Base-by-base conservation (phyloP, 2,113 vertebrate genomes). In the Bostrychus sinensis region DNA sequence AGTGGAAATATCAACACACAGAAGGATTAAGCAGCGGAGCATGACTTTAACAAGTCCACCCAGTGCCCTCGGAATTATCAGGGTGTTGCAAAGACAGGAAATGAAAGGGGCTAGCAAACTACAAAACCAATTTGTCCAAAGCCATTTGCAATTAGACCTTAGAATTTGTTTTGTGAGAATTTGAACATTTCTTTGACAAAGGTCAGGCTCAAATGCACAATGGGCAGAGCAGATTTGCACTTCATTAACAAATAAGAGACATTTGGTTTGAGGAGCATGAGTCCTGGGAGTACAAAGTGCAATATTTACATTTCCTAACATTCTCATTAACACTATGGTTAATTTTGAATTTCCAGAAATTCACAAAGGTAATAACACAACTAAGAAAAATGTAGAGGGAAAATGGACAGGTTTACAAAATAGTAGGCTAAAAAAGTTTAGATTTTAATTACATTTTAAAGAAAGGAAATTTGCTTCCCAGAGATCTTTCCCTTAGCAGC, bases 21-120 rank as follows among this genome's bases (percentile, higher is more conserved):
- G 34, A 37, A 69, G 78, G 81, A 84, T 87, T 82, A 86, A 66
- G 78, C 81, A 80, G 56, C 61, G 73, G 72, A 78, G 83, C 86
- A 34, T 86, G 84, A 82, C 83, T 89, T 83, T 86, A 88, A 86
- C 72, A 55, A 88, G 82, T 86, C 67, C 65, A 38, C 51, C 48
- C 65, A 63, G 66, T 72, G 73, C 80, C 70, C 57, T 59, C 14
- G 60, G 69, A 80, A 75, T 30, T 61, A 62, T 41, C 48, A 57
- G 72, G 70, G 71, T 66, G 66, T 56, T 67, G 48, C 37, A 66
- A 30, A 19, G 17, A 58, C 14, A 8, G 4, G 5, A 56, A 13
- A 70, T 56, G 58, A 41, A 66, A 53, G 63, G 36, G 1, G 13
- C 63, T 55, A 62, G 61, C n/a, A 42, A 34, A 64, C 20, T 61